Conservation (phyloP, 2,797 vertebrate species). For the Falco concolor region DNA sequence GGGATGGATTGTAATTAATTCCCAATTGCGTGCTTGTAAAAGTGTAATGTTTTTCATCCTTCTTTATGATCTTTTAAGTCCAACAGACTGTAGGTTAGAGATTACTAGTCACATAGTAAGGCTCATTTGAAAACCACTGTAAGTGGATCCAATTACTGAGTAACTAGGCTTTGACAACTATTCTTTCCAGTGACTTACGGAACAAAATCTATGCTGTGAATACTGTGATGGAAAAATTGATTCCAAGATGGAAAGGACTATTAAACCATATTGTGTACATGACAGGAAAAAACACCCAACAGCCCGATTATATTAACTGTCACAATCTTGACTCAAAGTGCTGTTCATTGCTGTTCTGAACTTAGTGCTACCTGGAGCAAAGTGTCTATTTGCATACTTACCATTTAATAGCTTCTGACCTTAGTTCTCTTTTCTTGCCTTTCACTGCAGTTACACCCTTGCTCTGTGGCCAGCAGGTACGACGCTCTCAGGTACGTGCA, state of each 20-base stretch:
- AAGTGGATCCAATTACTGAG: neutral
- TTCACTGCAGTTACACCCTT: neutral
- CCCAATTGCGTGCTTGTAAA: neutral
- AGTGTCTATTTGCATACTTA: neutral
- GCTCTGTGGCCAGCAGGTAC: neutral
- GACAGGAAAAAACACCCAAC: neutral
- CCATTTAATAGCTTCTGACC: neutral
- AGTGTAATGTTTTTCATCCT: neutral
- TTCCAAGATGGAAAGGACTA: neutral
- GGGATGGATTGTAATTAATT: neutral
- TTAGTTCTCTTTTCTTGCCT: rapidly evolving
- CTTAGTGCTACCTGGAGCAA: neutral
- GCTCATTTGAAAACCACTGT: neutral
- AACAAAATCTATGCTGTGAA: neutral
- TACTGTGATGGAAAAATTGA: neutral
- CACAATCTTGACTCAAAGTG: neutral
- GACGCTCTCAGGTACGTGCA: neutral
- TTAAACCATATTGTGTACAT: neutral
- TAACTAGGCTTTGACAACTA: neutral
- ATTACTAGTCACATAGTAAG: neutral
- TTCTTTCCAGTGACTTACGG: neutral
- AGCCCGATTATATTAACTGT: neutral
- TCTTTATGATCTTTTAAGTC: neutral
- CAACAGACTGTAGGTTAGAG: neutral
- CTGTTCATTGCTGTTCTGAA: neutral